phyloP scores from a whole-genome alignment of 2,113 vertebrate species.

The Colaptes auratus region DNA sequence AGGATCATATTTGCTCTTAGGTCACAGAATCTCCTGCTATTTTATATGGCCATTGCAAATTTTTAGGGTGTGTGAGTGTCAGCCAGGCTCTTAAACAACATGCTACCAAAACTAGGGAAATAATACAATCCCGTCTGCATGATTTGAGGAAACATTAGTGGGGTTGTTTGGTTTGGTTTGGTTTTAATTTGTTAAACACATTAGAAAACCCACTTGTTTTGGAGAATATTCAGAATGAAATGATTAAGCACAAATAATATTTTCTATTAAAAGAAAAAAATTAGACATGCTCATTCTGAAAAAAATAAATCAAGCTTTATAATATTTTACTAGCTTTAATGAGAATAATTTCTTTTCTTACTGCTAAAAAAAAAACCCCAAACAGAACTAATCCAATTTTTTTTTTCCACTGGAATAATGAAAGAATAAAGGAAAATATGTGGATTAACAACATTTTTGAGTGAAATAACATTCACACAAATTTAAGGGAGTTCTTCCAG shows the following conservation, averaged over 20 bases:
- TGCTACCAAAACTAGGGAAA: background rate
- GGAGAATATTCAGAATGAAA: background rate
- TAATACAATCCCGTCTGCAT: background rate
- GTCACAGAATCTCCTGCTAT: background rate
- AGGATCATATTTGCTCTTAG: background rate
- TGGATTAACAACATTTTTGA: background rate
- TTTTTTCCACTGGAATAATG: background rate
- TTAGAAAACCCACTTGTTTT: background rate
- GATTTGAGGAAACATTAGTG: background rate
- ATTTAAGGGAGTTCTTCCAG: background rate
- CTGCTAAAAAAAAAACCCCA: background rate
- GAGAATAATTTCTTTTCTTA: background rate
- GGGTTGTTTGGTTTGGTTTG: background rate
- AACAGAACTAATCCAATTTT: background rate
- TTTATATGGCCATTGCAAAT: background rate
- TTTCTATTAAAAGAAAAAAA: background rate
- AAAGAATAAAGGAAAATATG: background rate
- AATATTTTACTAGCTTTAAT: background rate
- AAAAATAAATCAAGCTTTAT: background rate
- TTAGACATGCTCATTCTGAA: background rate
- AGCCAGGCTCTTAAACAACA: fast-evolving
- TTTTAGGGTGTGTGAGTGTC: background rate
- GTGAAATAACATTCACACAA: background rate
- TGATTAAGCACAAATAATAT: background rate
- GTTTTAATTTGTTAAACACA: background rate